Evolutionary conservation across 2,113 vertebrate species (phyloP).

Genomic region (Percopsis transmontana): DNA sequence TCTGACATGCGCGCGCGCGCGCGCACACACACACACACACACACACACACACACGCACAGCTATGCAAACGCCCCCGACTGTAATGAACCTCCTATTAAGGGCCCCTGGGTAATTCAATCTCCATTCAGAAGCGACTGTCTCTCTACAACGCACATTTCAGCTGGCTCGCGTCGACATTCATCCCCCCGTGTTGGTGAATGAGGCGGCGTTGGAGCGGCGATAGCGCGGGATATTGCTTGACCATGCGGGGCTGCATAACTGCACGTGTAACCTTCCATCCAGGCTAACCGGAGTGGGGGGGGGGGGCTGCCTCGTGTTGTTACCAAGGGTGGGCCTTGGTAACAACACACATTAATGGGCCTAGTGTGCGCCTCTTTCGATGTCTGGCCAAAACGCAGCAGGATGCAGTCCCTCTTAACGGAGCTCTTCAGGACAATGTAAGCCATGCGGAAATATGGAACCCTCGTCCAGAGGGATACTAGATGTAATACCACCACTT

Average conservation of each 20-base stretch:
- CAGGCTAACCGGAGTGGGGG: conserved; percentile 46
- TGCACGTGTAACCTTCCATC: conserved; percentile 58
- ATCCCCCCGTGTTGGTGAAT: conserved; percentile 28
- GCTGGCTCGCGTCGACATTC: conserved; percentile 36
- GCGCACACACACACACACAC: conserved; percentile 3
- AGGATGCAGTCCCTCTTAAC: too few relatives aligned
- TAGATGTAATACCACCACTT: too few relatives aligned
- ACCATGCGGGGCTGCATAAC: conserved; percentile 46
- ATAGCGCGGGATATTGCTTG: conserved; percentile 38
- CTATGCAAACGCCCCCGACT: conserved; percentile 10
- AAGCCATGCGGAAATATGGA: too few relatives aligned
- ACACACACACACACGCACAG: conserved; percentile 13
- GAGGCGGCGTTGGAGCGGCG: conserved; percentile 33
- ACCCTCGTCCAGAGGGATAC: too few relatives aligned
- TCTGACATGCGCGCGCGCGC: neutral
- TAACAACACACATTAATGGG: too few relatives aligned
- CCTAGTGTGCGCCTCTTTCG: too few relatives aligned
- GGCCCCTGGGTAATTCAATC: conserved; percentile 58
- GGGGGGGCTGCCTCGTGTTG: too few relatives aligned
- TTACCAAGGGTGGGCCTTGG: too few relatives aligned
- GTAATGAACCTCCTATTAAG: conserved; percentile 56
- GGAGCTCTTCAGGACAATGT: too few relatives aligned
- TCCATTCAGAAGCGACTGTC: conserved; percentile 47
- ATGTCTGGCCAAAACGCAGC: too few relatives aligned
- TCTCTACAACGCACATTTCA: conserved; percentile 47